phyloP scores from a whole-genome alignment of 2,797 vertebrate species.

The Lagodon rhomboides region DNA sequence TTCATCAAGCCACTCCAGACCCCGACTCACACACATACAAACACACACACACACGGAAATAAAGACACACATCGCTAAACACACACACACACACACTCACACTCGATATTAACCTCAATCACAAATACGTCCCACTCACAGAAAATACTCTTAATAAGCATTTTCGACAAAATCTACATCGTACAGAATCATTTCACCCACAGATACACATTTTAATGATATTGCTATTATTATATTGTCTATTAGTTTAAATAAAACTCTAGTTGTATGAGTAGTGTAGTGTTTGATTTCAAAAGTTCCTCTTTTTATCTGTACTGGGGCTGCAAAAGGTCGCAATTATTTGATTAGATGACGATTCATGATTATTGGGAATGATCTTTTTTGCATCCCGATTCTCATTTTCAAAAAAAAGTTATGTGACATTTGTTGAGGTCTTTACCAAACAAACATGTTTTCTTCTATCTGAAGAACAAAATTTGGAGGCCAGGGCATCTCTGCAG shows the following conservation, averaged over 20 bases:
- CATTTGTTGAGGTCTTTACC: no score
- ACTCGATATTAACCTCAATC: conserved; percentile 3
- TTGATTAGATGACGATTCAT: no score
- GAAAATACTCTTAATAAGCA: conserved; percentile 11
- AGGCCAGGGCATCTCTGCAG: no score
- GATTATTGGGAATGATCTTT: no score
- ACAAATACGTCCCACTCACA: conserved; percentile 15
- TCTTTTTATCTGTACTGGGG: no score
- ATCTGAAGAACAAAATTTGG: no score
- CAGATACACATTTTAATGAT: not conserved
- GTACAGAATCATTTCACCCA: conserved; percentile 5
- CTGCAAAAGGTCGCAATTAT: no score
- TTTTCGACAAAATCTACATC: conserved; percentile 5
- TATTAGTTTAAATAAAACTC: not conserved
- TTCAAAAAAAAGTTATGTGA: no score
- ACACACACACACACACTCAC: conserved; percentile 17
- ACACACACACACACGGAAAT: conserved; percentile 55
- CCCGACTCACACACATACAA: conserved; percentile 67
- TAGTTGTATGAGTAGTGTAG: not conserved
- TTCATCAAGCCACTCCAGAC: conserved; percentile 83
- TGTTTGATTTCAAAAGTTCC: not conserved
- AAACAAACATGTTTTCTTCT: no score
- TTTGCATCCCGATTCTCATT: no score
- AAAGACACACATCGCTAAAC: conserved; percentile 8
- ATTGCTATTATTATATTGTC: not conserved